These are phyloP conservation scores for Athrips mouffetella DNA, from an alignment of 2,888 invertebrate genomes.

Conservation along the genomic window DNA sequence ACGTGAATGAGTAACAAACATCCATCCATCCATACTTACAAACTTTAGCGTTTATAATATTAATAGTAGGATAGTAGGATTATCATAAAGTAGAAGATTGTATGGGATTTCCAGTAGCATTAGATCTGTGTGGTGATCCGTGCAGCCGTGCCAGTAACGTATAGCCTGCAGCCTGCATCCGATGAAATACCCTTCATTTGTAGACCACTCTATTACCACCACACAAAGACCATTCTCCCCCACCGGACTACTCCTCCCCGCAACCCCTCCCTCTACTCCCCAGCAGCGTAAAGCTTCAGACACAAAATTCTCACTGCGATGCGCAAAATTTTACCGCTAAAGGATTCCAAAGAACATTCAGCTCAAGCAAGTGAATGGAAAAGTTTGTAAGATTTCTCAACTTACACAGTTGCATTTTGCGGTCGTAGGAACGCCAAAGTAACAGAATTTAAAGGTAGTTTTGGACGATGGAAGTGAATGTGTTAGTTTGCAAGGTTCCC, in stretches of 20 bases:
- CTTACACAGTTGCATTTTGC: constrained; percentile 12
- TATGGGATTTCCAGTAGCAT: background rate
- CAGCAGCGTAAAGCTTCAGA: constrained; percentile 7
- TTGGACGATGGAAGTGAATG: background rate
- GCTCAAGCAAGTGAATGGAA: background rate
- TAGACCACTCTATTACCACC: constrained; percentile 10
- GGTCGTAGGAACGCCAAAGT: constrained; percentile 16
- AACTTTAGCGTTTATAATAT: too few species aligned
- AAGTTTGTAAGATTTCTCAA: constrained; percentile 1
- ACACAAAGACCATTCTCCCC: constrained; percentile 13
- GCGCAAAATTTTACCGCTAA: background rate
- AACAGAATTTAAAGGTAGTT: constrained; percentile 17
- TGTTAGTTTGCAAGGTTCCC: constrained; percentile 7
- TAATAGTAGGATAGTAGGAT: too few species aligned
- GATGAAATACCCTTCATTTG: constrained; percentile 12
- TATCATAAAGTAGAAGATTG: background rate
- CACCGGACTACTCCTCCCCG: too few species aligned
- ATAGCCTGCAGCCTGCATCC: constrained; percentile 16
- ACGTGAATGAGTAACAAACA: too few species aligned
- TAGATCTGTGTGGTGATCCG: background rate
- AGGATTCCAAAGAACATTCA: background rate
- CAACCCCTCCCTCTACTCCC: background rate
- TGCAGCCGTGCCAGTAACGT: constrained; percentile 18
- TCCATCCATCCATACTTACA: too few species aligned
- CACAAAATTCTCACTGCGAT: constrained; percentile 23